Conservation (phyloP, 53 echinoderm and acorn worm genomes). For the Zoroaster sp. region DNA sequence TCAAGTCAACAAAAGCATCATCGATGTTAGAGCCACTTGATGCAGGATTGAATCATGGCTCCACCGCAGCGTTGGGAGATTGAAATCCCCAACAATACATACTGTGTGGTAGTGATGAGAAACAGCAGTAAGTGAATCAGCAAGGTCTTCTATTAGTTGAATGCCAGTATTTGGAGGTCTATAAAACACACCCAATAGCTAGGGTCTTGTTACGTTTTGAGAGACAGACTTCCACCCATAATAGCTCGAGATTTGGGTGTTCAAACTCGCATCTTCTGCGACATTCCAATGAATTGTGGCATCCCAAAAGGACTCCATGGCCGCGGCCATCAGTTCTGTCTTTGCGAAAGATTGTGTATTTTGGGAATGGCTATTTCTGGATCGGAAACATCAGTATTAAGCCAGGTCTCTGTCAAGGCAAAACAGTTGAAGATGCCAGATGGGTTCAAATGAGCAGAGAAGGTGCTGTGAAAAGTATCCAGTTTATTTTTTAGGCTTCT, state of each 20-base stretch:
- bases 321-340: constrained; percentile 3
- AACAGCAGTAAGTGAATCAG: not conserved
- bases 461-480: not conserved
- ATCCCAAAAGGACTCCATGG: not conserved
- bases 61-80: no score
- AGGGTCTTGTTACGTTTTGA: not conserved
- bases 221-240: constrained; percentile 17
- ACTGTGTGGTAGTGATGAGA: not conserved
- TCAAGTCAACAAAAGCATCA: no score
- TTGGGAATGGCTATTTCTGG: not conserved
- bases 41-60: no score
- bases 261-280: not conserved
- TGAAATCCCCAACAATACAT: no score
- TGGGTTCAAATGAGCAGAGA: not conserved
- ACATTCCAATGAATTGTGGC: not conserved
- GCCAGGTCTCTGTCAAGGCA: constrained; percentile 29
- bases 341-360: constrained; percentile 9
- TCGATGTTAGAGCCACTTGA: no score
- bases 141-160: not conserved
- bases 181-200: constrained; percentile 21
- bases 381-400: not conserved
- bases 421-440: not conserved
- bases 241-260: not conserved
- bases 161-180: not conserved
- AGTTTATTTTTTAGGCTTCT: constrained; percentile 31